A percentile compares a stretch with the other conserved stretches of the same genome.
phyloP scores from a whole-genome alignment of 2,113 vertebrate genomes.

The Egretta garzetta region DNA sequence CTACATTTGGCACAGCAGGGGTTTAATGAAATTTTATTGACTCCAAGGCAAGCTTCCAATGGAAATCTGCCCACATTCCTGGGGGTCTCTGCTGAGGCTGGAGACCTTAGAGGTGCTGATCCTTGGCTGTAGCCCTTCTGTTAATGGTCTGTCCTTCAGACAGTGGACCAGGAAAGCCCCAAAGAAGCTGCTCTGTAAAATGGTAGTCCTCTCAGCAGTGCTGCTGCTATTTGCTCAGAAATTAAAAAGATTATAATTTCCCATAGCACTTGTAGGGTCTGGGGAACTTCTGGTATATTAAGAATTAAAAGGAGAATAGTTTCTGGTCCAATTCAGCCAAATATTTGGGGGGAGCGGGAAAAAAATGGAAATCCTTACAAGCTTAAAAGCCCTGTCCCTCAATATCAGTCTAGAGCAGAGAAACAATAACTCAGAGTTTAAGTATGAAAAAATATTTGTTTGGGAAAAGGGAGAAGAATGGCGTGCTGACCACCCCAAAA shows the following conservation, averaged over 20 bases:
- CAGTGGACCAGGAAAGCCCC: not conserved
- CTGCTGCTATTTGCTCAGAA: not conserved
- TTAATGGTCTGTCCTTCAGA: slow-evolving; percentile 7
- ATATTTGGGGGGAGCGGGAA: not conserved
- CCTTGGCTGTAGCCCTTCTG: slow-evolving; percentile 11
- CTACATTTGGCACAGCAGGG: slow-evolving; percentile 4
- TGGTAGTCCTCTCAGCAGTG: not conserved
- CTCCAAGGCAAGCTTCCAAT: slow-evolving; percentile 43
- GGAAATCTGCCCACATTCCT: slow-evolving; percentile 55
- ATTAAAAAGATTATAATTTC: not conserved
- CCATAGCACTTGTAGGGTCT: not conserved
- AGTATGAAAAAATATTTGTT: not conserved
- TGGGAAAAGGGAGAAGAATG: not conserved
- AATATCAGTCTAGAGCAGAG: not conserved
- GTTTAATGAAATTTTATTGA: slow-evolving; percentile 63
- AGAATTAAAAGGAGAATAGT: not conserved
- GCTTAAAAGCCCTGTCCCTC: not conserved
- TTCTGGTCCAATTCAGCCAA: not conserved
- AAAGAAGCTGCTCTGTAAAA: slow-evolving; percentile 16
- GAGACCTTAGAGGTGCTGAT: slow-evolving; percentile 18
- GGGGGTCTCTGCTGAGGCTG: slow-evolving; percentile 39
- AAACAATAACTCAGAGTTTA: not conserved
- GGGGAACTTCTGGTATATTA: not conserved
- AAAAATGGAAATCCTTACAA: not conserved
- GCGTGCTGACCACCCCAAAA: not conserved